Evolutionary conservation across 2,888 invertebrate genomes (phyloP).

Genomic region (Epinotia bilunana): DNA sequence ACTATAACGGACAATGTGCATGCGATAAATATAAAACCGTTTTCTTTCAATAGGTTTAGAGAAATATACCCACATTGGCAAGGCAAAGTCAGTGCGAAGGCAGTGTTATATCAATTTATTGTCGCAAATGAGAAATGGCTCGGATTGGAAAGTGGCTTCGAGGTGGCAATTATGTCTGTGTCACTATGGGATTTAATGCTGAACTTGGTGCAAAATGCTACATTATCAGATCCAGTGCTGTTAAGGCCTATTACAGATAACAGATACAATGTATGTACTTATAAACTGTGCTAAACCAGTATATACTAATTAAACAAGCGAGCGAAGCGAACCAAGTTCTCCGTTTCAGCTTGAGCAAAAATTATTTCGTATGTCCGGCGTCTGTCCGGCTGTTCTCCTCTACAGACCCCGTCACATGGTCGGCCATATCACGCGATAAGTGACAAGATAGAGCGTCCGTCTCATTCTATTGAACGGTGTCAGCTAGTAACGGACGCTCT

Average conservation of each 20-base stretch:
- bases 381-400: too few relatives aligned
- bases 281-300: too few relatives aligned
- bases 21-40: not conserved
- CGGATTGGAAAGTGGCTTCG: slow-evolving; percentile 31
- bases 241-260: not conserved
- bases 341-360: too few relatives aligned
- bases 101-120: slow-evolving; percentile 35
- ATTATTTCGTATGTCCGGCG: too few relatives aligned
- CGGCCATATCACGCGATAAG: too few relatives aligned
- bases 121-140: slow-evolving; percentile 32
- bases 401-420: too few relatives aligned
- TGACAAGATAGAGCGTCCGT: too few relatives aligned
- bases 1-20: too few relatives aligned
- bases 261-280: not conserved
- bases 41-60: not conserved
- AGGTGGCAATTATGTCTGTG: slow-evolving; percentile 37
- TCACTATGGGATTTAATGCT: slow-evolving; percentile 30
- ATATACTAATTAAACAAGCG: too few relatives aligned
- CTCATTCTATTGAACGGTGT: too few relatives aligned
- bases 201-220: slow-evolving; percentile 18
- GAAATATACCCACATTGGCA: not conserved
- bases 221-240: slow-evolving; percentile 3
- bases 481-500: too few relatives aligned
- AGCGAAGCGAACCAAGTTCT: too few relatives aligned
- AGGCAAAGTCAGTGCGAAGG: slow-evolving; percentile 8